Evolutionary conservation across 2,888 invertebrate species (phyloP).

Genomic region (Lepidocyrtoides sp.): DNA sequence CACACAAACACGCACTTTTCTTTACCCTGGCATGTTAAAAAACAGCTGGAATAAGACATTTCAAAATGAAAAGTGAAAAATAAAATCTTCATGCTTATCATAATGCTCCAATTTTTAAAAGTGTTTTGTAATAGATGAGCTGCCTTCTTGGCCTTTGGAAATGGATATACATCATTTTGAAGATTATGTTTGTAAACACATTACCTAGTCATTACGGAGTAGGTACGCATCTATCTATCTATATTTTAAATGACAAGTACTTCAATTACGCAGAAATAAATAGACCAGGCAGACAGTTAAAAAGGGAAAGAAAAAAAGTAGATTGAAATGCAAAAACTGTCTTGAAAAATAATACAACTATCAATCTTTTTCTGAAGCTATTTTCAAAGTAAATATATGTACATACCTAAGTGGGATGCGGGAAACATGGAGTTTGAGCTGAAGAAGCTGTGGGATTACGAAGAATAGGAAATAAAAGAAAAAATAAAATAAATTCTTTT

Average conservation of each 20-base stretch:
- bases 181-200: slow-evolving; percentile 39
- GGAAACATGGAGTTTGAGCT: neutral
- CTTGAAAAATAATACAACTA: slow-evolving; percentile 24
- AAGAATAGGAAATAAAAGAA: neutral
- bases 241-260: slow-evolving; percentile 10
- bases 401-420: no score
- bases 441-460: neutral
- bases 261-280: slow-evolving; percentile 1
- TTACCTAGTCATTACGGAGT: slow-evolving; percentile 18
- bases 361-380: neutral
- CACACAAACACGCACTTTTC: slow-evolving; percentile 43
- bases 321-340: neutral
- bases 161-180: neutral
- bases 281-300: neutral
- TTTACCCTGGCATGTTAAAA: slow-evolving; percentile 48
- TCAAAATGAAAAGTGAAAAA: no score
- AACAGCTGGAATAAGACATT: slow-evolving; percentile 71
- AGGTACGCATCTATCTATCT: no score
- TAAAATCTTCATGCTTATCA: slow-evolving; percentile 1
- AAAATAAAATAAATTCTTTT: slow-evolving; percentile 52
- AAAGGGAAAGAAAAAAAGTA: neutral
- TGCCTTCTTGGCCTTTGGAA: neutral
- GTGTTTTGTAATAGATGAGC: slow-evolving; percentile 31
- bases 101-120: slow-evolving; percentile 26
- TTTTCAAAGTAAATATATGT: neutral